Percentiles rank a stretch among this genome's conserved stretches.
These are phyloP conservation scores for Peribatodes rhomboidaria DNA, from an alignment of 2,888 invertebrate species.

Conservation along the genomic window DNA sequence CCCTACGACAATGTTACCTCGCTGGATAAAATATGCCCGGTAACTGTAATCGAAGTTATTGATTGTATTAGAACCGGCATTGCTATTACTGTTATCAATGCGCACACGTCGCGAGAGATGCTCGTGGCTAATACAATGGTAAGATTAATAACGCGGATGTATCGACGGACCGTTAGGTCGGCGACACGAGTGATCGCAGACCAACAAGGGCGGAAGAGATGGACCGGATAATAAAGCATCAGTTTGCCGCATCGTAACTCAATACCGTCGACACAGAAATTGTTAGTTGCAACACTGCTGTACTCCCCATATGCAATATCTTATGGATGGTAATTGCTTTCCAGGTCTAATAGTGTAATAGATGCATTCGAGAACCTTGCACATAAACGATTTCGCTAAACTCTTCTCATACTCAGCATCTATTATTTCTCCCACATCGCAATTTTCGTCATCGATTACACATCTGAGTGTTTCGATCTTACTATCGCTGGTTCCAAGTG, in stretches of 20 bases:
- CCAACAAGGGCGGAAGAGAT: slow-evolving; percentile 85
- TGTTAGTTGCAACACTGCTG: slow-evolving; percentile 74
- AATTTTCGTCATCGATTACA: slow-evolving; percentile 1
- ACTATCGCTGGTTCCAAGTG: background rate
- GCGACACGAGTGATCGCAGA: slow-evolving; percentile 79
- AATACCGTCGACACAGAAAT: slow-evolving; percentile 80
- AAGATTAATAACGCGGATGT: slow-evolving; percentile 84
- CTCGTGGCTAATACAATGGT: slow-evolving; percentile 80
- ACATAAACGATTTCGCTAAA: slow-evolving; percentile 31
- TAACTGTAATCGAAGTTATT: slow-evolving; percentile 77
- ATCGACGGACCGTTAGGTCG: slow-evolving; percentile 75
- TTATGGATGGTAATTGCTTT: slow-evolving; percentile 75
- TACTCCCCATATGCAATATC: slow-evolving; percentile 64
- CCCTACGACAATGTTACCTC: slow-evolving; percentile 43
- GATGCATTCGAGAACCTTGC: slow-evolving; percentile 68
- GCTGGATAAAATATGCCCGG: slow-evolving; percentile 68
- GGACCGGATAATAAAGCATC: slow-evolving; percentile 83
- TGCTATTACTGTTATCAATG: slow-evolving; percentile 81
- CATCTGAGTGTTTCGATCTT: background rate
- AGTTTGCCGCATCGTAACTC: slow-evolving; percentile 78
- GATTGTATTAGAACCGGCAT: slow-evolving; percentile 73
- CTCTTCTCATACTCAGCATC: slow-evolving; percentile 34
- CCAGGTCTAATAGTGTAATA: slow-evolving; percentile 71
- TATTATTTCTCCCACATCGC: slow-evolving; percentile 24
- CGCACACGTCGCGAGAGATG: slow-evolving; percentile 79